Base-by-base conservation (phyloP, 2,888 invertebrate species). In the Neoscelio sp. region DNA sequence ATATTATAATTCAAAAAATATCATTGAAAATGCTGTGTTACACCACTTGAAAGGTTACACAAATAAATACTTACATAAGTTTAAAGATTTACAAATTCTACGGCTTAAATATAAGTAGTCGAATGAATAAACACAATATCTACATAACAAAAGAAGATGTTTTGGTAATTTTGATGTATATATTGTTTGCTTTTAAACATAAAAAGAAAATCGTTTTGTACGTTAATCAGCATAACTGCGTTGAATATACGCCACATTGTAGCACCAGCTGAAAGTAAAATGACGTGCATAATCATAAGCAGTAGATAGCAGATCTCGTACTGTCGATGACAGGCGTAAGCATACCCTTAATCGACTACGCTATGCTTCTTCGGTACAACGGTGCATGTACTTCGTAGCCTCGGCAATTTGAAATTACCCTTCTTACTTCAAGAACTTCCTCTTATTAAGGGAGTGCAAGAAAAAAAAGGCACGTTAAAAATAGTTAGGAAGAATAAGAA, bases 271-370 rank as follows among this genome's bases (percentile, higher is more conserved):
- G 81, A 83, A 82, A 77, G 78, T 78, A 76, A 82, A 78, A 81
- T 82, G 82, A 82, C 82, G 80, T 82, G 83, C 85, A 85, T 87
- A 88, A 87, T 88, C 85, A 83, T 87, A 86, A 87, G 83, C 82
- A 82, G 84, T 82, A 84, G 87, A 88, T 88, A 87, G 81, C 82
- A 83, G 85, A 87, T 87, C 87, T 87, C 84, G 85, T 80, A 84
- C 80, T 83, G 86, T 85, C 87, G 87, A 88, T 88, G 87, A 87
- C 86, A 87, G 86, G 86, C 86, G 85, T 85, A 85, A 83, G 85
- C 84, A 85, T 86, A 81, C 85, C 74, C 54, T 74, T 81, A 81
- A 81, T 78, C 78, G 75, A 71, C 71, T 42, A 33, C 68, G 56
- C 68, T 70, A 52, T 73, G 68, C 73, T 68, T 68, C 68, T 80